Base-by-base conservation (phyloP, 2,113 vertebrate species). In the Apaloderma vittatum region DNA sequence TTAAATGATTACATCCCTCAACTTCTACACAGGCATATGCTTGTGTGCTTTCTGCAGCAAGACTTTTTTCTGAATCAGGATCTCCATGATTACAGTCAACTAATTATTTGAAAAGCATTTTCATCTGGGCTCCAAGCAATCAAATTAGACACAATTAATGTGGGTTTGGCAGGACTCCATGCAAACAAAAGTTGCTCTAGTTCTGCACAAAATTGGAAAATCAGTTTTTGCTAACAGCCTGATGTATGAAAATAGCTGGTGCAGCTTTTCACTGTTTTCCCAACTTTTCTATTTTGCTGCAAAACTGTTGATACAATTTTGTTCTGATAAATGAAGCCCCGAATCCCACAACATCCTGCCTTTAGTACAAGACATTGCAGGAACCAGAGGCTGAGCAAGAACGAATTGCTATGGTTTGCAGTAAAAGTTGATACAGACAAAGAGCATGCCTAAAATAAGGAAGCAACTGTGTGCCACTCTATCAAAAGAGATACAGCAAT, bases 71-170 rank as follows among this genome's bases (percentile, higher is more conserved):
- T 20, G 48, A 94, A 87, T 57, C 86, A 79, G 54, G 54, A 78
- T 94, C 67, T 85, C 83, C 29, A 51, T 84, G 80, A 94, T 94
- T 94, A 86, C 61, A 73, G 46, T 90, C 94, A 95, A 82, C 32
- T 94, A 82, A 93, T 94, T 89, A 88, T 81, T 84, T 91, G 76
- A 94, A 97, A 96, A 89, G 80, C 73, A 80, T 96, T 95, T 97
- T 95, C 93, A 91, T 93, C 86, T 91, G 88, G 89, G 83, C 75
- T 88, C 73, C 71, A 94, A 70, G 86, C 65, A 85, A 86, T 90
- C 83, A 88, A 88, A 97, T 84, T 65, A 95, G 95, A 93, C 58
- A 89, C 86, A 78, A 77, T 94, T 94, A 97, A 87, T 88, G 86
- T 84, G 52, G 79, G 32, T 45, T 94, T 97, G 96, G 94, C 86